These are phyloP conservation scores for Magallana gigas DNA, from an alignment of 1,140 invertebrate species.

Conservation along the genomic window DNA sequence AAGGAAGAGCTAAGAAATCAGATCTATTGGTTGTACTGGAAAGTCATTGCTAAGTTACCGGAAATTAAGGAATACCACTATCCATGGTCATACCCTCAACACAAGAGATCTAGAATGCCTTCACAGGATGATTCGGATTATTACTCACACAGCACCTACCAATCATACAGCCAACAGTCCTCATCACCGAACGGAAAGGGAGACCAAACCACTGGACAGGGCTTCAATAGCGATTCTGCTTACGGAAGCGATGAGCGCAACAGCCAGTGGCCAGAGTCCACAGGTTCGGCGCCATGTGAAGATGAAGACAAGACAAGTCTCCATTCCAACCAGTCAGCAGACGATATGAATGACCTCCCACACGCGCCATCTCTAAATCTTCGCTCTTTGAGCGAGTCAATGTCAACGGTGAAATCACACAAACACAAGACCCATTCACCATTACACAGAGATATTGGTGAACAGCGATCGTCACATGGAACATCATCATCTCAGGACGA, in stretches of 20 bases:
- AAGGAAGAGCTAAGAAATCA: neutral
- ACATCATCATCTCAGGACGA: neutral
- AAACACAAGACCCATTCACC: too few relatives aligned
- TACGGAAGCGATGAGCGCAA: too few relatives aligned
- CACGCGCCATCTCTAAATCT: neutral
- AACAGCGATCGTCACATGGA: neutral
- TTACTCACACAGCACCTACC: neutral
- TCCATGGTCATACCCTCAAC: too few relatives aligned
- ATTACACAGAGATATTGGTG: too few relatives aligned
- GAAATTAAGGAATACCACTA: too few relatives aligned
- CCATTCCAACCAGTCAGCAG: too few relatives aligned
- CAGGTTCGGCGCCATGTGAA: too few relatives aligned
- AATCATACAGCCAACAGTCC: neutral
- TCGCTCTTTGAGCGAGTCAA: neutral
- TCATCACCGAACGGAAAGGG: neutral
- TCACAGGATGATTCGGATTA: neutral
- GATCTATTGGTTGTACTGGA: neutral
- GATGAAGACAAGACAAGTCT: too few relatives aligned
- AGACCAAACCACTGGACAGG: too few relatives aligned
- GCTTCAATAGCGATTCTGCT: too few relatives aligned
- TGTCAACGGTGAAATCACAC: too few relatives aligned
- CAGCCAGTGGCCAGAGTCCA: too few relatives aligned
- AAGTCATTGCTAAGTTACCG: neutral
- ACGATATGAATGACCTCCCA: neutral
- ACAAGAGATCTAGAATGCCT: neutral